Evolutionary conservation across 2,797 vertebrate species (phyloP).

Genomic region (Saxicola maurus): DNA sequence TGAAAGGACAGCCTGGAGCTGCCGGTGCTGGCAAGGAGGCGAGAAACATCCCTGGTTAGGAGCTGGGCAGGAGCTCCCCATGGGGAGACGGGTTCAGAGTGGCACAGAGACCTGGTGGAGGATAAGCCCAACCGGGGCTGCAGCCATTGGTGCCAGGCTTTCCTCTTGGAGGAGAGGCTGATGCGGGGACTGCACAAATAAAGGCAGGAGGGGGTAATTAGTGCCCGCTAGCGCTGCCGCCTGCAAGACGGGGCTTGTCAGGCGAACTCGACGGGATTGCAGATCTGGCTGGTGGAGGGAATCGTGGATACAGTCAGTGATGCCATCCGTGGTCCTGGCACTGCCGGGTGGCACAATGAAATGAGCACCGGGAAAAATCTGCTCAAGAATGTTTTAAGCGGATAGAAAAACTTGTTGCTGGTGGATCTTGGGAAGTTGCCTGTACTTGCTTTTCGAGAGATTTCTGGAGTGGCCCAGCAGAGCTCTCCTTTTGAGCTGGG

Average conservation of each 20-base stretch:
- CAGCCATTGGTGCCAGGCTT: neutral
- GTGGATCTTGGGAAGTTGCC: neutral
- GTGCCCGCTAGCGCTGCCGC: slow-evolving; percentile 1
- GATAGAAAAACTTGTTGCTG: neutral
- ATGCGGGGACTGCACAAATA: neutral
- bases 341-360: accelerated
- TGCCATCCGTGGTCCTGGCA: neutral
- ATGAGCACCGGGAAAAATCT: neutral
- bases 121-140: neutral
- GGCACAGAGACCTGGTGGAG: neutral
- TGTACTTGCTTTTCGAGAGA: accelerated
- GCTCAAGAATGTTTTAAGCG: neutral
- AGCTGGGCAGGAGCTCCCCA: neutral
- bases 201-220: slow-evolving; percentile 24
- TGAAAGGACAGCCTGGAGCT: neutral
- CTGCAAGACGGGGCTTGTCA: slow-evolving; percentile 36
- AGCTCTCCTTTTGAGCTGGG: neutral
- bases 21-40: neutral
- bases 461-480: neutral
- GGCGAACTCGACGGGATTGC: neutral
- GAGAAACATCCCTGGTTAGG: neutral
- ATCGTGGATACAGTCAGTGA: neutral
- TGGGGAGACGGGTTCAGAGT: accelerated
- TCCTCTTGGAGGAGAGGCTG: neutral
- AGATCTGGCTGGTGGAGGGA: neutral